Percentiles rank a stretch among this genome's conserved stretches.
phyloP scores from a whole-genome alignment of 1,140 invertebrate genomes.

The Drosophila littoralis region DNA sequence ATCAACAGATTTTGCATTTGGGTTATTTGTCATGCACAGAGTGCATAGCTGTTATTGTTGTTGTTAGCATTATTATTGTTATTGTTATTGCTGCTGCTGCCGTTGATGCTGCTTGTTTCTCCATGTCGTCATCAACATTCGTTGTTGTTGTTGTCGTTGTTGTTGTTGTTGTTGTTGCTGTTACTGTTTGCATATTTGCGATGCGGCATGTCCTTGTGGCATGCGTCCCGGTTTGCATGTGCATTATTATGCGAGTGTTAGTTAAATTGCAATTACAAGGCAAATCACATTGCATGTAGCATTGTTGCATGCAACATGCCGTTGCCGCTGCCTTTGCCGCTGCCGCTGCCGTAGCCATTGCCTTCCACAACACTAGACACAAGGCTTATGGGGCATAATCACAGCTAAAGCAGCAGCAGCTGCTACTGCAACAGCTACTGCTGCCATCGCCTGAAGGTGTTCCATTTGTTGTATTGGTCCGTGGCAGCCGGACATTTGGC shows the following conservation, averaged over 20 bases:
- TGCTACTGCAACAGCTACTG: neutral
- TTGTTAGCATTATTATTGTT: slow-evolving; percentile 22
- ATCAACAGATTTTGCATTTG: slow-evolving; percentile 80
- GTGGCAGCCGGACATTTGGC: neutral
- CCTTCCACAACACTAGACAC: slow-evolving; percentile 10
- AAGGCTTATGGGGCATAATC: slow-evolving; percentile 27
- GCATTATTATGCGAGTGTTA: slow-evolving; percentile 77
- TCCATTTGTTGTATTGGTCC: slow-evolving; percentile 33
- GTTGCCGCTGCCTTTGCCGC: neutral
- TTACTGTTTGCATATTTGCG: slow-evolving; percentile 40
- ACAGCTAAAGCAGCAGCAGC: slow-evolving; percentile 12
- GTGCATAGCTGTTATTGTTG: slow-evolving; percentile 24
- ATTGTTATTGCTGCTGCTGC: slow-evolving; percentile 27
- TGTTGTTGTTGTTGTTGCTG: slow-evolving; percentile 34
- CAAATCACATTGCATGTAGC: slow-evolving; percentile 62
- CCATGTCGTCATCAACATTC: slow-evolving; percentile 38
- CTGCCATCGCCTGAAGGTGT: slow-evolving; percentile 16
- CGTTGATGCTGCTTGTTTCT: slow-evolving; percentile 43
- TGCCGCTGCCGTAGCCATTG: neutral
- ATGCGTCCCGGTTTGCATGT: slow-evolving; percentile 18
- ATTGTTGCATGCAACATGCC: slow-evolving; percentile 33
- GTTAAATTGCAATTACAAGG: slow-evolving; percentile 78
- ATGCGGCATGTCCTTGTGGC: slow-evolving; percentile 38
- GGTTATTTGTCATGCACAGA: slow-evolving; percentile 72
- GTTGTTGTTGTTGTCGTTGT: slow-evolving; percentile 38